phyloP scores from a whole-genome alignment of 2,113 vertebrate genomes.

The Bucco capensis region DNA sequence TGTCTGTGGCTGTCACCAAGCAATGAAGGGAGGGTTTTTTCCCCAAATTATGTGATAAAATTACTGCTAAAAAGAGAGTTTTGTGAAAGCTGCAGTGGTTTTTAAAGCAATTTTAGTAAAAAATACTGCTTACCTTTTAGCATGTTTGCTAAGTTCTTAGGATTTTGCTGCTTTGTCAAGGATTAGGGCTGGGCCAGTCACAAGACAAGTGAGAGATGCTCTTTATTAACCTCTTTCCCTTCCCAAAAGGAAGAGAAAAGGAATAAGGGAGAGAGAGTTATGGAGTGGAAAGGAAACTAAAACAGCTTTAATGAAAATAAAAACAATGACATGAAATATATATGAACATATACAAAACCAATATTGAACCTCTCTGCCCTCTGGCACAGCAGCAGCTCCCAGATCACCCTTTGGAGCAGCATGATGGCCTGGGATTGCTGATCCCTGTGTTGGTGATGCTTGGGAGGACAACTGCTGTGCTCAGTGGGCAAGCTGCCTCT shows the following conservation, averaged over 20 bases:
- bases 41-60: not conserved
- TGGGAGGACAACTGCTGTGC: fast-evolving
- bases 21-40: not conserved
- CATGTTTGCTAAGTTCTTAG: not conserved
- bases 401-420: not conserved
- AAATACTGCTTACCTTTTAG: not conserved
- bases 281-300: too few relatives aligned
- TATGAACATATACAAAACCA: too few relatives aligned
- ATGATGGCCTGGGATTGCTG: not conserved
- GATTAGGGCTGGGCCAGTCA: too few relatives aligned
- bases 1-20: not conserved
- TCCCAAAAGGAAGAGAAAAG: too few relatives aligned
- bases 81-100: not conserved
- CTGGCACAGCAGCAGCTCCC: not conserved
- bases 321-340: too few relatives aligned
- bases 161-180: not conserved
- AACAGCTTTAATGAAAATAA: too few relatives aligned
- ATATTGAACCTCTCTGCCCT: too few relatives aligned
- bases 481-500: not conserved
- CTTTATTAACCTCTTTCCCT: too few relatives aligned
- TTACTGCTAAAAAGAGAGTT: not conserved
- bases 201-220: too few relatives aligned
- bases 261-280: too few relatives aligned
- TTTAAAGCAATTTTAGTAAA: not conserved
- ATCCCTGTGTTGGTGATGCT: fast-evolving